Evolutionary conservation across 2,888 invertebrate species (phyloP), one percentile per base, ranked within the genome.

Genomic region (Idaea dimidiata): DNA sequence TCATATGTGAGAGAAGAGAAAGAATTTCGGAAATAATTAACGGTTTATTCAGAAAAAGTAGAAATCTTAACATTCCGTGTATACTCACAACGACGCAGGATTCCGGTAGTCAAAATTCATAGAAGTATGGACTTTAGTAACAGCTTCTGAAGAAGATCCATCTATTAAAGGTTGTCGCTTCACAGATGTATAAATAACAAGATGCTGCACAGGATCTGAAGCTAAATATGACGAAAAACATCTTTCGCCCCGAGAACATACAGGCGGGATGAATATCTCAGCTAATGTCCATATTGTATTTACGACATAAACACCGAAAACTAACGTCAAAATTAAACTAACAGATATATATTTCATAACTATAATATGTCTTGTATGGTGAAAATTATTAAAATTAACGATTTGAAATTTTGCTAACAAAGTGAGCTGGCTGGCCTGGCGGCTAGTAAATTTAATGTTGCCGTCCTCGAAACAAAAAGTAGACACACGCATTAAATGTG

Each of bases 231-330:
- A 96, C 56, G 93, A 89, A 72, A 95, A 94, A 89, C 97, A 97
- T 72, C 84, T 82, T 72, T 94, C 93, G 80, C 93, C 93, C 76
- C 92, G 88, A 78, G 89, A 93, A 83, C 97, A 97, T 69, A 93
- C 87, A 24, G 96, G 95, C 54, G 95, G 94, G 64, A 95, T 94
- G 81, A 96, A 97, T 71, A 97, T 93, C 81, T 94, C 93, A 62
- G 95, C 94, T 82, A 97, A 90, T 72, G 95, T 95, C 93, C 96
- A 97, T 84, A 97, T 95, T 62, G 96, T 96, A 82, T 96, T 94
- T 54, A 93, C 84, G 65, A 96, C 94, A 82, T 96, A 96, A 16
- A 92, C 93, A 57, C 95, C 82, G 87, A 97, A 96, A 72, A 95
- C 82, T 76, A 94, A 88, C 64, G 94, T 93, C 69, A 96, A 74